These are phyloP conservation scores for Lycodopsis pacificus DNA, from an alignment of 2,797 vertebrate species.

Conservation along the genomic window DNA sequence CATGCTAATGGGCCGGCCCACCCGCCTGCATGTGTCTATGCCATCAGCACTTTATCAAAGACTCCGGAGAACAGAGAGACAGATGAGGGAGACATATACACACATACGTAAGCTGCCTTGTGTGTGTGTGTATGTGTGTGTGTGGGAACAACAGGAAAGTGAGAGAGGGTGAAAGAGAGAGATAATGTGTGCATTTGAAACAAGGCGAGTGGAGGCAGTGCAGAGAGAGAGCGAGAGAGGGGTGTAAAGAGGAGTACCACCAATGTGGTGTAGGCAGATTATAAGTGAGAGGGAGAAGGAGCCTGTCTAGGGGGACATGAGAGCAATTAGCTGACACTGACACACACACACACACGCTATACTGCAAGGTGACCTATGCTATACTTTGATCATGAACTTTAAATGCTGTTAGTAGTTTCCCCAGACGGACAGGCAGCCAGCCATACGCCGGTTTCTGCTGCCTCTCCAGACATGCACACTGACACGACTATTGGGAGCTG, in stretches of 20 bases:
- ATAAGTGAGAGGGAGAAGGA: slow-evolving; percentile 77
- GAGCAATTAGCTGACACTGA: slow-evolving; percentile 68
- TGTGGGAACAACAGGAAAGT: slow-evolving; percentile 61
- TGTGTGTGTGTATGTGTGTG: not conserved
- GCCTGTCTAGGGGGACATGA: slow-evolving; percentile 59
- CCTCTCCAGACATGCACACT: slow-evolving; percentile 42
- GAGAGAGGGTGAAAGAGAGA: slow-evolving; percentile 55
- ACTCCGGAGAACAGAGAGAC: slow-evolving; percentile 74
- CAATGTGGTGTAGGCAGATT: slow-evolving; percentile 71
- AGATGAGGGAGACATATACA: slow-evolving; percentile 77
- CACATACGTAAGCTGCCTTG: slow-evolving; percentile 62
- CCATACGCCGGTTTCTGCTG: slow-evolving; percentile 28
- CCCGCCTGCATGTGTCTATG: slow-evolving; percentile 66
- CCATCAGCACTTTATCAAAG: slow-evolving; percentile 87
- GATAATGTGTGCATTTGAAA: slow-evolving; percentile 63
- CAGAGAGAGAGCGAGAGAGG: slow-evolving; percentile 35
- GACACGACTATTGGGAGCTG: slow-evolving; percentile 57
- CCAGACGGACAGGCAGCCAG: slow-evolving; percentile 26
- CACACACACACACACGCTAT: slow-evolving; percentile 3
- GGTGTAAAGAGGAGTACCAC: slow-evolving; percentile 66
- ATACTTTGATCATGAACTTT: slow-evolving; percentile 54
- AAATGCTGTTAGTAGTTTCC: slow-evolving; percentile 30
- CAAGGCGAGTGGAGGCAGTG: slow-evolving; percentile 31
- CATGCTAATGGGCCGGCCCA: slow-evolving; percentile 83
- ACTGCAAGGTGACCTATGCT: slow-evolving; percentile 73